Evolutionary conservation across 2,113 vertebrate genomes (phyloP), one percentile per base, ranked within the genome.

Genomic region (Myrmecobius fasciatus): DNA sequence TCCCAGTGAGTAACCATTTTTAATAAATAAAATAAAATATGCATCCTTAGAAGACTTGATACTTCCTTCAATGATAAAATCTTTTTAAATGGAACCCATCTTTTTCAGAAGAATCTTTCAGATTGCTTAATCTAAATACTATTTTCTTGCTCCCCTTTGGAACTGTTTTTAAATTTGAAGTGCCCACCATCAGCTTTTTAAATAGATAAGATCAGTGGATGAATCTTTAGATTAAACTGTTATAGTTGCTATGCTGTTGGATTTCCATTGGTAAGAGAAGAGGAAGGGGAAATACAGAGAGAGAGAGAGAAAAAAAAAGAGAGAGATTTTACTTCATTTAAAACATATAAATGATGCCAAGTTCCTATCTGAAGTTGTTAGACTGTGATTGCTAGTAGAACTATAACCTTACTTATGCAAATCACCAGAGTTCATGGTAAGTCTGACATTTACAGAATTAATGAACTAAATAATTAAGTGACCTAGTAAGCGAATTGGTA

Each of bases 401-500:
- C 93, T 97, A 97, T 98, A 98, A 98, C 97, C 97, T 98, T 98
- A 98, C 95, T 98, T 98, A 99, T 98, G 98, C 98, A 99, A 98
- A 99, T 98, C 95, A 97, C 95, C 92, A 89, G 96, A 98, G 98
- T 98, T 98, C 98, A 97, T 97, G 97, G 98, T 98, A 99, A 98
- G 98, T 97, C 96, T 98, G 98, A 98, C 98, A 99, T 99, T 99
- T 99, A 98, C 95, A 98, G 98, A 98, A 98, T 98, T 98, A 98
- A 98, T 98, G 98, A 99, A 98, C 98, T 99, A 98, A 99, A 98
- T 98, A 98, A 98, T 99, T 98, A 99, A 98, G 98, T 98, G 98
- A 98, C 98, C 98, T 98, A 97, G 96, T 98, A 98, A 98, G 98
- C 0, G 96, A 98, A 98, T 98, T 98, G 98, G 98, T 99, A 99